phyloP scores from a whole-genome alignment of 2,888 invertebrate species.

The Zygothrica quintamaculata region DNA sequence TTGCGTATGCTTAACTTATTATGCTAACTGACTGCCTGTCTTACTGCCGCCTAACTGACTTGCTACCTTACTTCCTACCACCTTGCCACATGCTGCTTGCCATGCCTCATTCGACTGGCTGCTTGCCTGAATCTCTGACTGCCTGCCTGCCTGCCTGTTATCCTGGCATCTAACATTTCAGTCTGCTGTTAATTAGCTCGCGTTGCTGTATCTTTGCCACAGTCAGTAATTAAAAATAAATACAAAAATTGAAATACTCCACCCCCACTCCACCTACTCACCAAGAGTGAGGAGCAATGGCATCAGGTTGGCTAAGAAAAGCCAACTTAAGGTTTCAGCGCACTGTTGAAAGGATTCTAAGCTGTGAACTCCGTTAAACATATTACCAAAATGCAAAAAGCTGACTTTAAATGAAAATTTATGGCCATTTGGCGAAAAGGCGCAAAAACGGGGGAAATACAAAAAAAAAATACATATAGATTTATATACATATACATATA shows the following conservation, averaged over 20 bases:
- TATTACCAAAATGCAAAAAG: constrained; percentile 26
- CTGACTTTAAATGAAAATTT: constrained; percentile 28
- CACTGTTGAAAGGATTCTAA: constrained; percentile 37
- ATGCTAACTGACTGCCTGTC: constrained; percentile 25
- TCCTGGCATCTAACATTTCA: constrained; percentile 22
- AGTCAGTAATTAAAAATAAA: constrained; percentile 65
- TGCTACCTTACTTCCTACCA: neutral
- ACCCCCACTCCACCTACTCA: too few species aligned
- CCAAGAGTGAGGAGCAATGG: too few species aligned
- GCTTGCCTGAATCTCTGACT: neutral
- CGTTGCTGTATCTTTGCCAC: constrained; percentile 32
- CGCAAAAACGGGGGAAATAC: too few species aligned
- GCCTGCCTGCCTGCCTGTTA: constrained; percentile 9
- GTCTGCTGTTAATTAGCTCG: constrained; percentile 60
- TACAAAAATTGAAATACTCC: constrained; percentile 36
- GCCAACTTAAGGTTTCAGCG: constrained; percentile 36
- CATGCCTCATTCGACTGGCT: too few species aligned
- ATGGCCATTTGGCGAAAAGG: neutral
- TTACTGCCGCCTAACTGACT: neutral
- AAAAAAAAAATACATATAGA: too few species aligned
- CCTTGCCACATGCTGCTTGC: too few species aligned
- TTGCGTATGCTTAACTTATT: constrained; percentile 55
- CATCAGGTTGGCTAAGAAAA: constrained; percentile 1
- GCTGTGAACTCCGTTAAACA: constrained; percentile 15
- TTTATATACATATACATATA: too few species aligned